Conservation (phyloP, 2,797 vertebrate genomes). For the Kryptopterus vitreolus region DNA sequence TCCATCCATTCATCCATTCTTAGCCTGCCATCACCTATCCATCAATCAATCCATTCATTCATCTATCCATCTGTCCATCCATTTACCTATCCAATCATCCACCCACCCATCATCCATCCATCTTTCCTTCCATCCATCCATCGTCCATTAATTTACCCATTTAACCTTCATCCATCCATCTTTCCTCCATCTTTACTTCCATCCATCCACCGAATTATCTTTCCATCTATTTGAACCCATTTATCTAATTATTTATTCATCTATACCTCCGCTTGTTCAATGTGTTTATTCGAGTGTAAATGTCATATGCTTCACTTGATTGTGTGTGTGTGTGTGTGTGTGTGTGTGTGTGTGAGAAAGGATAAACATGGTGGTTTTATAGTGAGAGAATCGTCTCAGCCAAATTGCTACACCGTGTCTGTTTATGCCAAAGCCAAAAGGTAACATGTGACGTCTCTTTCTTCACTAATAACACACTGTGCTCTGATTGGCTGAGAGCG, state of each 20-base stretch:
- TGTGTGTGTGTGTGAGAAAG: constrained; percentile 63
- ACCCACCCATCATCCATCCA: neutral
- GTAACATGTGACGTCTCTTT: constrained; percentile 54
- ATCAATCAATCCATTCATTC: too few species aligned
- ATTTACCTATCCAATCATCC: too few species aligned
- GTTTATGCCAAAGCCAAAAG: constrained; percentile 70
- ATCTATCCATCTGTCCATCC: too few species aligned
- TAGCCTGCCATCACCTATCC: too few species aligned
- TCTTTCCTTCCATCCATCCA: too few species aligned
- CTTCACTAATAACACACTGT: neutral
- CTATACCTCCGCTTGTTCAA: neutral
- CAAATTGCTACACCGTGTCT: constrained; percentile 80
- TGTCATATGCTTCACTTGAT: neutral
- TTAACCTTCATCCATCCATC: neutral
- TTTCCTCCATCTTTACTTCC: neutral
- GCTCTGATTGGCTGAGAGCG: neutral
- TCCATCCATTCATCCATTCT: neutral
- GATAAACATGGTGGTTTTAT: constrained; percentile 84
- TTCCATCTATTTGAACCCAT: neutral
- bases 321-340: constrained; percentile 38
- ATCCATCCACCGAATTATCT: neutral
- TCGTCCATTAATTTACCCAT: too few species aligned
- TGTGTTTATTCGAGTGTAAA: neutral
- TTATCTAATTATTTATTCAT: neutral
- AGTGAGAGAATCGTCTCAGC: constrained; percentile 85